Base-by-base conservation (phyloP, 1,140 invertebrate species). In the Gryon sp. region DNA sequence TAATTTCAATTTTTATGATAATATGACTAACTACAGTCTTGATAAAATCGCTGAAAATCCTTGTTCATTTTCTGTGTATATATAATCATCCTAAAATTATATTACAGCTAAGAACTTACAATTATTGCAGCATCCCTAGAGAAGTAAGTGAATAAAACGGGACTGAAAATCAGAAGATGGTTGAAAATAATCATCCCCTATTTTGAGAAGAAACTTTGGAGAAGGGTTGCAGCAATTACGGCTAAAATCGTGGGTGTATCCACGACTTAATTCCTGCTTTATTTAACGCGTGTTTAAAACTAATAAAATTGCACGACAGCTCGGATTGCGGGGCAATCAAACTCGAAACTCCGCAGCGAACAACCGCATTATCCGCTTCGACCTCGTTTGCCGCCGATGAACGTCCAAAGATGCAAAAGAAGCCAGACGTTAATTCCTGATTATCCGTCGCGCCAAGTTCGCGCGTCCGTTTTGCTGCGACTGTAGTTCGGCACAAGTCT, bases 231-330 rank as follows among this genome's bases (percentile, higher is more conserved):
- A 22, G 70, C 55, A 76, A 79, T 79, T 79, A 72, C 60, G 53
- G 40, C 66, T 79, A 68, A 76, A 79, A 72, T 43, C 59, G 59
- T 19, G 41, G 62, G 52, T 79, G 65, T 65, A 76, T 75, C 62
- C 68, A 34, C 72, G 62, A 73, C 73, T 79, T 79, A 79, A 76
- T 70, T 72, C 68, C 53, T 76, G 82, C 83, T 87, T 87, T 87
- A 88, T 87, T 87, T 87, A 87, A 88, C 83, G 85, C 83, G 83
- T 86, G 85, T 87, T 88, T 87, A 87, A 87, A 88, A 87, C 83
- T 86, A 83, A 86, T 88, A 87, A 88, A 87, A 87, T 68, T 38
- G 68, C 36, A 57, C 68, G 73, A 73, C 68, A 68, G 48, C 66
- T 68, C 77, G 34, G 40, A 72, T 50, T 76, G 46, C 24, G 57